Evolutionary conservation across 1,140 invertebrate genomes (phyloP).

Genomic region (Teleopsis dalmanni): DNA sequence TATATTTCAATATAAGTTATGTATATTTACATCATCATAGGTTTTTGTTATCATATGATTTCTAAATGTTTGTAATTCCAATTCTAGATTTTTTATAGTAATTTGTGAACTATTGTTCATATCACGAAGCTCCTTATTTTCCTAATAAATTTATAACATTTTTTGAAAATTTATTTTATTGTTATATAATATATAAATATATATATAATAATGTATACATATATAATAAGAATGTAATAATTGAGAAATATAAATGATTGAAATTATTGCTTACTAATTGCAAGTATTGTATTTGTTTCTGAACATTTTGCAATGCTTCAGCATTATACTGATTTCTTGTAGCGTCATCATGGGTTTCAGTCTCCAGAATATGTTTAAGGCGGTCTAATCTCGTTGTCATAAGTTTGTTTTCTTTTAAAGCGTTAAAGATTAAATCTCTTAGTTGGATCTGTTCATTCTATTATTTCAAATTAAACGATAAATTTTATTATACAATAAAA

Average conservation of each 20-base stretch:
- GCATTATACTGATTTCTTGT: constrained; percentile 14
- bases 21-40: constrained; percentile 15
- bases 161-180: background rate
- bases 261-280: constrained; percentile 8
- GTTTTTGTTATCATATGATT: constrained; percentile 15
- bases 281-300: constrained; percentile 22
- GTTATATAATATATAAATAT: background rate
- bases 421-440: constrained; percentile 4
- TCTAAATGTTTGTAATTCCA: constrained; percentile 27
- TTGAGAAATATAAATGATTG: background rate
- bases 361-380: constrained; percentile 4
- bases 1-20: background rate
- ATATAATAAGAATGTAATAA: too few relatives aligned
- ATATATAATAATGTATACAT: background rate
- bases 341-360: constrained; percentile 9
- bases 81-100: constrained; percentile 29
- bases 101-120: constrained; percentile 21
- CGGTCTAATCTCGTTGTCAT: constrained; percentile 8
- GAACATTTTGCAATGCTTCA: constrained; percentile 21
- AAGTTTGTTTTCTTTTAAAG: constrained; percentile 23
- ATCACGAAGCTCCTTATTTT: constrained; percentile 14
- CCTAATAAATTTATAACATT: constrained; percentile 11
- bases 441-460: constrained; percentile 13
- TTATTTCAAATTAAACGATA: too few relatives aligned
- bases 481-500: too few relatives aligned